Conservation (phyloP, 2,888 invertebrate genomes). For the Yponomeuta malinellus region DNA sequence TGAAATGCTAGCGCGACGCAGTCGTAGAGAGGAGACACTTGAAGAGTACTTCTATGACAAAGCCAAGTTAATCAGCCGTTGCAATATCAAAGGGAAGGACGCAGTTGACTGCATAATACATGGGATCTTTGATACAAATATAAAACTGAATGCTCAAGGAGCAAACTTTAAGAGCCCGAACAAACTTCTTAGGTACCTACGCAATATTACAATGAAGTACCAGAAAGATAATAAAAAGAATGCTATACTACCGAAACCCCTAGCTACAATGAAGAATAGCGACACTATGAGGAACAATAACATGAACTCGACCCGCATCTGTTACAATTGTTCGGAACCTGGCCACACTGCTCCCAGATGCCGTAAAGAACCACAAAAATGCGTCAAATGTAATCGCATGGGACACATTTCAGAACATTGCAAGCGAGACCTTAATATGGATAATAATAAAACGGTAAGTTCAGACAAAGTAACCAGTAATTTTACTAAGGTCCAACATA, state of each 20-base stretch:
- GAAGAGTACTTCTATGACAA: constrained; percentile 21
- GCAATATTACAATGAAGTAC: constrained; percentile 2
- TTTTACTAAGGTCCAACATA: background rate
- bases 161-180: constrained; percentile 6
- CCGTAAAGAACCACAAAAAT: constrained; percentile 8
- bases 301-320: background rate
- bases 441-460: background rate
- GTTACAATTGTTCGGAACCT: constrained; percentile 12
- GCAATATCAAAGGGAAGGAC: constrained; percentile 21
- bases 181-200: constrained; percentile 3
- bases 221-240: background rate
- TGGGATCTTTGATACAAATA: constrained; percentile 23
- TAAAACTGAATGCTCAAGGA: constrained; percentile 21
- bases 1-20: constrained; percentile 11
- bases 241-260: background rate
- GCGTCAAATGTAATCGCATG: constrained; percentile 2
- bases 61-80: constrained; percentile 18
- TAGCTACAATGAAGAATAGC: background rate
- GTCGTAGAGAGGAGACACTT: constrained; percentile 14
- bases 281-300: background rate
- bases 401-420: background rate
- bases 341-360: constrained; percentile 12
- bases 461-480: background rate
- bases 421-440: background rate
- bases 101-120: constrained; percentile 24